Evolutionary conservation across 2,113 vertebrate species (phyloP).

Genomic region (Grammomys dolichurus): DNA sequence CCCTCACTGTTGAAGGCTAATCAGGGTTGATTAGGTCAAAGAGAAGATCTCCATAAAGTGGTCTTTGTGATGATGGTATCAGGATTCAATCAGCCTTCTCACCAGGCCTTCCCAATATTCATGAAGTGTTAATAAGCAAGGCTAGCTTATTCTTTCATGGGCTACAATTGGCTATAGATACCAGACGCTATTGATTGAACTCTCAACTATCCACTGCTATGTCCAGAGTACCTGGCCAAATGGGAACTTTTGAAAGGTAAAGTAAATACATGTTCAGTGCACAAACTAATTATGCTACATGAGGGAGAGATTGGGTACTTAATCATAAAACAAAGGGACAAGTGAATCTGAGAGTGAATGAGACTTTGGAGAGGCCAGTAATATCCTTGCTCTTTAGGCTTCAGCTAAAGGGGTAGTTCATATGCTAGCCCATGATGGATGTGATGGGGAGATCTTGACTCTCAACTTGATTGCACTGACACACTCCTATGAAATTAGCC

Average conservation of each 20-base stretch:
- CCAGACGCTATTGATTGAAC: not conserved
- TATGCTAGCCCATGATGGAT: not conserved
- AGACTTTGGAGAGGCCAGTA: not conserved
- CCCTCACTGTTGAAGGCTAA: not conserved
- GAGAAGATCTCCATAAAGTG: conserved; percentile 4
- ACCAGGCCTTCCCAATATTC: not conserved
- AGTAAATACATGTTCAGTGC: not conserved
- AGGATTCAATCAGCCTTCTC: conserved; percentile 35
- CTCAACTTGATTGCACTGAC: not conserved
- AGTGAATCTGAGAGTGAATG: not conserved
- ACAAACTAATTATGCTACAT: not conserved
- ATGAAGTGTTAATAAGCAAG: not conserved
- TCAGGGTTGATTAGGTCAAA: conserved; percentile 28
- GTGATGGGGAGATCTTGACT: not conserved
- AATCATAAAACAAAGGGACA: not conserved
- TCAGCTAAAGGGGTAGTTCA: not conserved
- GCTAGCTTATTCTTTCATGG: not conserved
- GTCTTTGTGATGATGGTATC: not conserved
- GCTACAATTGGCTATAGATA: conserved; percentile 2
- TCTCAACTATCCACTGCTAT: not conserved
- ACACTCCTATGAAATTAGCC: not conserved
- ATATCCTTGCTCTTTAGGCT: not conserved
- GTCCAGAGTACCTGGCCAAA: not conserved
- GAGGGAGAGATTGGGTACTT: not conserved
- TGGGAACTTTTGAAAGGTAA: not conserved